phyloP scores from a whole-genome alignment of 2,888 invertebrate genomes.

The Callyntrura sp. region DNA sequence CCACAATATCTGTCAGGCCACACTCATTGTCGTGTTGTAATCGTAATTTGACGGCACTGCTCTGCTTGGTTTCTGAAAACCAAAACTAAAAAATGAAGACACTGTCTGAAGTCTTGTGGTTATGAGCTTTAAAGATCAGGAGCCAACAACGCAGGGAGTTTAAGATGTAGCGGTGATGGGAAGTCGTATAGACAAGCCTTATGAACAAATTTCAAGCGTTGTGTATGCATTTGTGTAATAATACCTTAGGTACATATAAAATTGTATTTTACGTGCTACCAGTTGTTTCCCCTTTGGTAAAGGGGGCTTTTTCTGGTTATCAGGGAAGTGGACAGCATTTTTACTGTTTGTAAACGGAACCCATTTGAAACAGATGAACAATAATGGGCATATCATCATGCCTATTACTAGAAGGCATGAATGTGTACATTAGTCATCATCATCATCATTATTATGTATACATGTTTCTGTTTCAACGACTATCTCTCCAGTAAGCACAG shows the following conservation, averaged over 20 bases:
- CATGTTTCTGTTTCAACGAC: slow-evolving; percentile 28
- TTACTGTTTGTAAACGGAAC: slow-evolving; percentile 36
- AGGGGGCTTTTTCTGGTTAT: slow-evolving; percentile 5
- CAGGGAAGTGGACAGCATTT: slow-evolving; percentile 59
- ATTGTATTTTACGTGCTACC: not conserved
- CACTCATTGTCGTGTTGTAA: slow-evolving; percentile 63
- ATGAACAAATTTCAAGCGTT: not conserved
- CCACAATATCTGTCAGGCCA: slow-evolving; percentile 72
- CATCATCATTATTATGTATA: not conserved
- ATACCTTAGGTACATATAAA: not conserved
- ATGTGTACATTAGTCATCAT: slow-evolving; percentile 22
- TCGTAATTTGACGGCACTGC: not conserved
- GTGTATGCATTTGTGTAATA: too few relatives aligned
- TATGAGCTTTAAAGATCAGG: slow-evolving; percentile 57
- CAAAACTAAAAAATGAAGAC: slow-evolving; percentile 40
- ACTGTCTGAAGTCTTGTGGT: slow-evolving; percentile 61
- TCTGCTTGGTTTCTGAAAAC: slow-evolving; percentile 59
- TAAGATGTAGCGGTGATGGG: not conserved
- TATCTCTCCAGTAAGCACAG: not conserved
- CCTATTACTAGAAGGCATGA: slow-evolving; percentile 32
- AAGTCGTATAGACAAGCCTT: not conserved
- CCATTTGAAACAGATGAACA: slow-evolving; percentile 68
- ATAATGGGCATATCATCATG: slow-evolving; percentile 67
- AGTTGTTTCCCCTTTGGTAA: not conserved
- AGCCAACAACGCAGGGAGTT: not conserved